Evolutionary conservation across 2,797 vertebrate species (phyloP).

Genomic region (Novumbra hubbsi): DNA sequence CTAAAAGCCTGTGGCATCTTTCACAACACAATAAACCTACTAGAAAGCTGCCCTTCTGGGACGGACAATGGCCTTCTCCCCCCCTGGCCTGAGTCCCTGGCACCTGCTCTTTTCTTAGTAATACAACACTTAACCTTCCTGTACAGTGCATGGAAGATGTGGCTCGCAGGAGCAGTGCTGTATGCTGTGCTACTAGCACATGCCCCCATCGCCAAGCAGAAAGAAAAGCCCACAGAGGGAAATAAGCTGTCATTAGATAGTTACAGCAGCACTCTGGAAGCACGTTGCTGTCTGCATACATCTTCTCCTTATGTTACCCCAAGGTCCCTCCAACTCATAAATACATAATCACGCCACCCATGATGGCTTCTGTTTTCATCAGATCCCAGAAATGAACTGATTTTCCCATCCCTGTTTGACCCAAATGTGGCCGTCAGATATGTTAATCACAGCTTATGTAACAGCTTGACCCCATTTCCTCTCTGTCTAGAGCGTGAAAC

Average conservation of each 20-base stretch:
- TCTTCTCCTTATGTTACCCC: slow-evolving; percentile 60
- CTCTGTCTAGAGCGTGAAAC: slow-evolving; percentile 27
- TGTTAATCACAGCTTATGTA: slow-evolving; percentile 76
- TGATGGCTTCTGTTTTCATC: slow-evolving; percentile 77
- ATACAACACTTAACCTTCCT: slow-evolving; percentile 70
- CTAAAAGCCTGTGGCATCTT: slow-evolving; percentile 47
- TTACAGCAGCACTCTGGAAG: slow-evolving; percentile 33
- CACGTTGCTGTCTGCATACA: slow-evolving; percentile 15
- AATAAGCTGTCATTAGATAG: slow-evolving; percentile 72
- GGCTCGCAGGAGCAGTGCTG: slow-evolving; percentile 61
- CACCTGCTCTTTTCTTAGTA: slow-evolving; percentile 65
- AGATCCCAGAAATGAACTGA: slow-evolving; percentile 80
- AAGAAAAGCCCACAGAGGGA: slow-evolving; percentile 66
- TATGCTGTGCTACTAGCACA: slow-evolving; percentile 62
- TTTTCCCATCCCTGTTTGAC: slow-evolving; percentile 76
- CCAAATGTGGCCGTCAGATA: slow-evolving; percentile 74
- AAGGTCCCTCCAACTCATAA: slow-evolving; percentile 74
- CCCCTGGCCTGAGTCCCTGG: slow-evolving; percentile 41
- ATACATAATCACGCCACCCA: slow-evolving; percentile 74
- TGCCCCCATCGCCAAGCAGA: slow-evolving; percentile 44
- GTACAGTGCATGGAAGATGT: slow-evolving; percentile 58
- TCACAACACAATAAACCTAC: slow-evolving; percentile 56
- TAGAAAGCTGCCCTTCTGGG: slow-evolving; percentile 55
- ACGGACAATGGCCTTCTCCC: slow-evolving; percentile 53
- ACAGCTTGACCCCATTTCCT: slow-evolving; percentile 54